Conservation (phyloP, 2,113 vertebrate species). For the Setophaga coronata region DNA sequence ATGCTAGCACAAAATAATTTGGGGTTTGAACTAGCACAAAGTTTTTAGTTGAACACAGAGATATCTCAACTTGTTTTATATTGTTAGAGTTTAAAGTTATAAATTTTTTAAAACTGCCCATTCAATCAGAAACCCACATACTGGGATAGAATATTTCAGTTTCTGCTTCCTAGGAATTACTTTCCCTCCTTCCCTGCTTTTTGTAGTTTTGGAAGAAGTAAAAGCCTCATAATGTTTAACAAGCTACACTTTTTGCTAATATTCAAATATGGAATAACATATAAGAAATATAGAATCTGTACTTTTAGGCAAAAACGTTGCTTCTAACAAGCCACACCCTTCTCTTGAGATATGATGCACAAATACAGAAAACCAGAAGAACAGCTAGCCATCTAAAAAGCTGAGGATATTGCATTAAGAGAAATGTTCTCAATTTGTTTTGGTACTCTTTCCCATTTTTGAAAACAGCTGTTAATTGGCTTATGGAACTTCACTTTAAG, state of each 20-base stretch:
- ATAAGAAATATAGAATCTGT: neutral
- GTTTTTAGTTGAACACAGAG: neutral
- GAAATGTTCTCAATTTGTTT: neutral
- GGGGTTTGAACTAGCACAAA: neutral
- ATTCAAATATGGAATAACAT: neutral
- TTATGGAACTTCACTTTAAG: neutral
- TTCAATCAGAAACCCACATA: neutral
- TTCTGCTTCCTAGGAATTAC: neutral
- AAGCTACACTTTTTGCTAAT: neutral
- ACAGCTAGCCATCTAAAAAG: neutral
- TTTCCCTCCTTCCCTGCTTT: accelerated
- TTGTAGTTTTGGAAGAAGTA: neutral
- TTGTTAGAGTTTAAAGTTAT: neutral
- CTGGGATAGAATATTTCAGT: neutral
- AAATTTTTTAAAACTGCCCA: neutral
- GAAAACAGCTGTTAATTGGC: neutral
- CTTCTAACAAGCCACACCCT: neutral
- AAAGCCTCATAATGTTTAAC: neutral
- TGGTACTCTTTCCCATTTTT: neutral
- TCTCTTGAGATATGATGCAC: neutral
- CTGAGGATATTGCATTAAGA: neutral
- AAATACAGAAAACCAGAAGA: neutral
- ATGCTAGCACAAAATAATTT: neutral
- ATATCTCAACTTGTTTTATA: neutral
- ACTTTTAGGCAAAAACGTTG: neutral